Base-by-base conservation (phyloP, 2,113 vertebrate species). In the Guaruba guarouba region DNA sequence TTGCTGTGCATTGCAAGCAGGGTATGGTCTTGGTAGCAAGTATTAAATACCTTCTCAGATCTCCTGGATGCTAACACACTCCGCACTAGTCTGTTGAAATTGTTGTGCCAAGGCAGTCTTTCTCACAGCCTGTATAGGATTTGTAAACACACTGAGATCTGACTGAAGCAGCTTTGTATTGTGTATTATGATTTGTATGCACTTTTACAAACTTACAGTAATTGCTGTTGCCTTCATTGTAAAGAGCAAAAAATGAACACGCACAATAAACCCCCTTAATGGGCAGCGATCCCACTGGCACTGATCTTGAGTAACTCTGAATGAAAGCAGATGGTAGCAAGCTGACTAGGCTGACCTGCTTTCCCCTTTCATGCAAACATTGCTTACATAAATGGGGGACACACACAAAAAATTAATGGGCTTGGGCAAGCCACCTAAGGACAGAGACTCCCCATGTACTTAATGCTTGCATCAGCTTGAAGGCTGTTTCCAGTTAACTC, bases 241-340 rank as follows among this genome's bases (percentile, higher is more conserved):
- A 97, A 96, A 95, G 93, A 89, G 88, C 70, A 80, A 94, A 93
- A 95, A 92, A 86, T 93, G 96, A 96, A 96, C 95, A 96, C 73
- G n/a, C 83, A 95, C 95, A 95, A 70, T 94, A 91, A 93, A 76
- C 67, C 88, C 82, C 68, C 59, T 67, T 85, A 94, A 92, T 90
- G 94, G 95, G 95, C 97, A 95, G 33, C 48, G 90, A 68, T 96
- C 96, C 96, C 89, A 93, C 86, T 97, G 96, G 97, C 97, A 96
- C 88, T 91, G 80, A 70, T 95, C 92, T 88, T 86, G 93, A 90
- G 90, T 92, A 94, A 90, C 79, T 84, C 86, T 95, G 95, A 97
- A 97, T 96, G 95, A 97, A 97, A 97, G 97, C 95, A 95, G 97
- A 96, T 96, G 92, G 93, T 79, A 90, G 82, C 54, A 82, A 83